Evolutionary conservation across 2,888 invertebrate genomes (phyloP), one percentile per base, ranked within the genome.

Genomic region (Habroteleia sp.): DNA sequence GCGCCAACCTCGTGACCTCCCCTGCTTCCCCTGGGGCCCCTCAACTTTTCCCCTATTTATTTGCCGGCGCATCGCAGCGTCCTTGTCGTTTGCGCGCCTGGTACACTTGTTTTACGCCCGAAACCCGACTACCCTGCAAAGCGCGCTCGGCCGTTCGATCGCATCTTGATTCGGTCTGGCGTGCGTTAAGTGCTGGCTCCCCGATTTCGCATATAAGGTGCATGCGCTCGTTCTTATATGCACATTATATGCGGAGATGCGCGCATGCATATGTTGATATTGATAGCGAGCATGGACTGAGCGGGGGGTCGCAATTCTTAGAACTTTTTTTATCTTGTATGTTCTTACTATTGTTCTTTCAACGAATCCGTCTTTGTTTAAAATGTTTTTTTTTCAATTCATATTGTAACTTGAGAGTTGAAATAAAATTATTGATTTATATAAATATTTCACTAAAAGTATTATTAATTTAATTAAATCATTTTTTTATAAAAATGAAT

Each of bases 1-100:
- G 87, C 87, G 88, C 87, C 87, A 80, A 85, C 83, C 87, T 85
- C 86, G 87, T 87, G 84, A 66, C 75, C 39, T 52, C 50, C 65
- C 68, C 72, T 37, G 33, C 29, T 14, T 27, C 37, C 66, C 80
- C 68, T 74, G 74, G 71, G 77, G 77, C 72, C 48, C 35, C 46
- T 48, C 62, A 71, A 60, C 72, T 62, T 73, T 63, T 63, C 74
- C 69, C 74, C 69, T 74, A 62, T 60, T 68, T 41, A 56, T 56
- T 46, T 20, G 66, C 39, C 56, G 48, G 56, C 56, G 56, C 56
- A 46, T 66, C 37, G 56, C 17, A 29, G 31, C 56, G 20, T 56
- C 66, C 41, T 56, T 48, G 54, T 66, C 48, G 27, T 31, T 44
- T 16, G 56, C 33, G 56, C 42, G 23, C 42, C 42, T 14, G 72